Evolutionary conservation across 2,113 vertebrate genomes (phyloP).

Genomic region (Clinocottus analis): DNA sequence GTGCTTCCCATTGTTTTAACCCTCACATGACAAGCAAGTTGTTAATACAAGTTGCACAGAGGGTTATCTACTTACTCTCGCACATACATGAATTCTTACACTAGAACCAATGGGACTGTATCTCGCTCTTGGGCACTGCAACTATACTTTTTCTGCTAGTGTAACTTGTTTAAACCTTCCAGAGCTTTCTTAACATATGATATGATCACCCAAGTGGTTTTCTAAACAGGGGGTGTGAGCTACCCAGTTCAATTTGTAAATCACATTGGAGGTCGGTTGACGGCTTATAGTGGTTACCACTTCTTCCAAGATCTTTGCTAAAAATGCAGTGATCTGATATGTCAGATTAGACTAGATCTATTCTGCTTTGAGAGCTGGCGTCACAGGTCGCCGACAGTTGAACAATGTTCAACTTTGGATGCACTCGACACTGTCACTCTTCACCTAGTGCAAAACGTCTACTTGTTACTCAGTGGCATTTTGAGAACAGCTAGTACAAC

Average conservation of each 20-base stretch:
- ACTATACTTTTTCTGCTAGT: not conserved
- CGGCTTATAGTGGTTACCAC: not conserved
- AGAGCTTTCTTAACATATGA: not conserved
- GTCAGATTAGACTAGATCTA: not conserved
- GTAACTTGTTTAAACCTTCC: not conserved
- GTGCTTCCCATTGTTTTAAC: slow-evolving; percentile 30
- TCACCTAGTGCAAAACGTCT: not conserved
- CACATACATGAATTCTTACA: not conserved
- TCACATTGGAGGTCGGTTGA: not conserved
- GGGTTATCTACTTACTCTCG: not conserved
- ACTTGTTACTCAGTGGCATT: not conserved
- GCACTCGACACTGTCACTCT: not conserved
- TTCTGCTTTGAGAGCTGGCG: not conserved
- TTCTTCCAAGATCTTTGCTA: not conserved
- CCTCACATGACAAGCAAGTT: not conserved
- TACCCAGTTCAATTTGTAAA: not conserved
- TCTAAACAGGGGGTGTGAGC: not conserved
- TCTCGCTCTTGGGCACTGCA: not conserved
- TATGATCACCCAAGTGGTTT: no score
- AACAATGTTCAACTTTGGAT: not conserved
- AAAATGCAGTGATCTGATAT: not conserved
- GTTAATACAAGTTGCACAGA: not conserved
- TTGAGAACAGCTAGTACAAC: slow-evolving; percentile 39
- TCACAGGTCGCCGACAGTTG: not conserved
- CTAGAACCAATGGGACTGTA: not conserved